These are phyloP conservation scores for Nycticebus coucang DNA, from an alignment of 2,113 vertebrate species.

Conservation along the genomic window DNA sequence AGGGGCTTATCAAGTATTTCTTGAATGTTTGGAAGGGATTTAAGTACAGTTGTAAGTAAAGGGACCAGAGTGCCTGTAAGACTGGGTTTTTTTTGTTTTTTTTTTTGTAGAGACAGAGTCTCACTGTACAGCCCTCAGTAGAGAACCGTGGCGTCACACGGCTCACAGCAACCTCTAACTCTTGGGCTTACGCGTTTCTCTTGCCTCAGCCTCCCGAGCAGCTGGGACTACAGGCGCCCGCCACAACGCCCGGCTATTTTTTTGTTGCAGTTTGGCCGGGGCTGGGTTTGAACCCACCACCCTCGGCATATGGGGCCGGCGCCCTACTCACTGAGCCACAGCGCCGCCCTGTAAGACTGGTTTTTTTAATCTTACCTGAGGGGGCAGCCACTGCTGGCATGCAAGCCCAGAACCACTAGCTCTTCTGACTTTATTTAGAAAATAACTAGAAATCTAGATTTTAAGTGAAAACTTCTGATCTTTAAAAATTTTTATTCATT, in stretches of 20 bases:
- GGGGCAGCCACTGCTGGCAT: background rate
- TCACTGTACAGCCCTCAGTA: no score
- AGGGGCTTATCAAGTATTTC: background rate
- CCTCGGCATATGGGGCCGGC: no score
- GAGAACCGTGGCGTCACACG: no score
- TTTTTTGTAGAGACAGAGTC: no score
- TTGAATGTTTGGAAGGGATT: background rate
- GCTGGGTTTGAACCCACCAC: no score
- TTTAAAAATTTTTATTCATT: background rate
- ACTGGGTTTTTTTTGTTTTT: background rate
- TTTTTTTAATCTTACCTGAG: background rate
- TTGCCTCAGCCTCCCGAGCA: no score
- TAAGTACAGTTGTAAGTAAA: background rate
- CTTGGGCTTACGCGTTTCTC: no score
- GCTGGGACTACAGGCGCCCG: no score
- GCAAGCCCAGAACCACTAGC: background rate
- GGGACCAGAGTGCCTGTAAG: background rate
- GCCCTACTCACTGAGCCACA: no score
- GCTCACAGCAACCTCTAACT: no score
- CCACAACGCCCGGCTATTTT: no score
- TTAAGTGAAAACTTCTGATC: background rate
- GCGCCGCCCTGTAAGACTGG: background rate
- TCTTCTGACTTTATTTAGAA: background rate
- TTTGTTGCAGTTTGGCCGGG: no score
- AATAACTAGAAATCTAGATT: background rate